Percentiles rank a stretch among this genome's conserved stretches.
phyloP scores from a whole-genome alignment of 2,797 vertebrate species.

The Merluccius polli region DNA sequence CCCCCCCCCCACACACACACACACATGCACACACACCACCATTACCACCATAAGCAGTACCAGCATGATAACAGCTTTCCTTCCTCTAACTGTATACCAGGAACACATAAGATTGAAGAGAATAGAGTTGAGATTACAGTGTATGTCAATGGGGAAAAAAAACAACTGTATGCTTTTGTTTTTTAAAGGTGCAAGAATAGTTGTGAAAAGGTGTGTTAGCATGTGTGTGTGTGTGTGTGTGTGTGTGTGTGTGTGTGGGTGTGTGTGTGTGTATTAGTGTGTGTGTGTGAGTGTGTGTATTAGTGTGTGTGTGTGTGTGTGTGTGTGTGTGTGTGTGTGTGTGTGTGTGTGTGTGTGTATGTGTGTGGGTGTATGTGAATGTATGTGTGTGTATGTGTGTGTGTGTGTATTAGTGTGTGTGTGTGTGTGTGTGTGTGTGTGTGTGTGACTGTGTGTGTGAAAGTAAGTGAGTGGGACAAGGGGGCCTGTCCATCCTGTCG shows the following conservation, averaged over 20 bases:
- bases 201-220: constrained; percentile 10
- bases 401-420: constrained; percentile 9
- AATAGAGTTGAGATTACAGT: constrained; percentile 25
- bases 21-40: background rate
- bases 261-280: constrained; percentile 1
- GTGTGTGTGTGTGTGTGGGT: background rate
- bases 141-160: constrained; percentile 12
- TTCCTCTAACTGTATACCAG: constrained; percentile 5
- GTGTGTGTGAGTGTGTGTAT: constrained; percentile 39
- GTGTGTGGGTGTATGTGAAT: constrained; percentile 50
- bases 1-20: background rate
- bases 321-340: constrained; percentile 29
- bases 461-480: constrained; percentile 62
- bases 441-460: constrained; percentile 49
- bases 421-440: constrained; percentile 30
- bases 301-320: constrained; percentile 16
- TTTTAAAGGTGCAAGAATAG: background rate
- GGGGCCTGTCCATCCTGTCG: constrained; percentile 73
- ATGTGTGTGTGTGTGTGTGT: constrained; percentile 1
- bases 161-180: background rate
- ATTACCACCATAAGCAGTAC: constrained; percentile 5
- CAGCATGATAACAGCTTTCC: constrained; percentile 2
- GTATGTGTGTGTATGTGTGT: constrained; percentile 41
- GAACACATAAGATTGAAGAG: background rate
- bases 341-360: constrained; percentile 51